These are phyloP conservation scores for Solea solea DNA, from an alignment of 2,113 vertebrate species.

Conservation along the genomic window DNA sequence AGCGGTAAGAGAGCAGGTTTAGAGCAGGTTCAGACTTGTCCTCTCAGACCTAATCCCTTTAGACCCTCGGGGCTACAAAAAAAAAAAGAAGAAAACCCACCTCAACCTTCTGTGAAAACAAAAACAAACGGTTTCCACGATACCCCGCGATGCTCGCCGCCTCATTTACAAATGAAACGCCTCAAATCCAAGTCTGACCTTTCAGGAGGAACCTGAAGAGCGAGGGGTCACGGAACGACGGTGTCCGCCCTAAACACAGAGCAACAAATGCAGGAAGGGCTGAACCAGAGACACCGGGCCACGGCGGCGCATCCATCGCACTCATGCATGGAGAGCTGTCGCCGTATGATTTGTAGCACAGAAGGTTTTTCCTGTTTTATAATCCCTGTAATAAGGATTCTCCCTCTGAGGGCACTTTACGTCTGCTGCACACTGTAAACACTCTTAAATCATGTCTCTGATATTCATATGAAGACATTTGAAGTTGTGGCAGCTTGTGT, in stretches of 20 bases:
- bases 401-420: slow-evolving; percentile 14
- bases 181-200: slow-evolving; percentile 23
- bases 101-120: slow-evolving; percentile 39
- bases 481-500: background rate
- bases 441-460: slow-evolving; percentile 25
- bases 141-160: slow-evolving; percentile 23
- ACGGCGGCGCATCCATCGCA: slow-evolving; percentile 34
- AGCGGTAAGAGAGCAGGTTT: slow-evolving; percentile 52
- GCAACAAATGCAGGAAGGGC: slow-evolving; percentile 81
- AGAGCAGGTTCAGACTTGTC: slow-evolving; percentile 63
- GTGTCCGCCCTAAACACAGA: slow-evolving; percentile 63
- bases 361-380: slow-evolving; percentile 64
- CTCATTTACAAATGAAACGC: slow-evolving; percentile 58
- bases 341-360: slow-evolving; percentile 18
- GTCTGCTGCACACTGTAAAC: slow-evolving; percentile 38
- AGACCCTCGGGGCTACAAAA: slow-evolving; percentile 40
- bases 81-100: slow-evolving; percentile 1
- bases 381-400: slow-evolving; percentile 43
- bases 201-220: slow-evolving; percentile 54
- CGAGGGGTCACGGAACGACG: slow-evolving; percentile 51
- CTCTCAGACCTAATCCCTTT: slow-evolving; percentile 43
- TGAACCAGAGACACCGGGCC: slow-evolving; percentile 35
- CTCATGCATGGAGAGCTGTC: slow-evolving; percentile 21
- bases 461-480: slow-evolving; percentile 30
- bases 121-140: slow-evolving; percentile 50